A percentile compares a stretch with the other conserved stretches of the same genome.
Evolutionary conservation across 2,797 vertebrate species (phyloP).

Genomic region (Micropoecilia bifurca): DNA sequence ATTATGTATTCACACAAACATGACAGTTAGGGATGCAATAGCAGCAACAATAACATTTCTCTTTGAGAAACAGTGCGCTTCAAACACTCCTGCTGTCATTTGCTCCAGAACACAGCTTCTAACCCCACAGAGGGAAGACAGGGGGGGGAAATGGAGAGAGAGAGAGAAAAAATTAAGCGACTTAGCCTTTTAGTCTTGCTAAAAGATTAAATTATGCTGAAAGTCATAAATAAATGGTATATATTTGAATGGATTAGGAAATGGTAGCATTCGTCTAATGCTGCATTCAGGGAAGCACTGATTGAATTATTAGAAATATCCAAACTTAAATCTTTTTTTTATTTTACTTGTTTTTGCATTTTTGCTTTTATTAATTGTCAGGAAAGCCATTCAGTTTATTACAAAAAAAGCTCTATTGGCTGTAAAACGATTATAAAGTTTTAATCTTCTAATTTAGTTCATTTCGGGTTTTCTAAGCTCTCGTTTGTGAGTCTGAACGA

Average conservation of each 20-base stretch:
- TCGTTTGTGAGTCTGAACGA: constrained; percentile 23
- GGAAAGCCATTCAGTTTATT: constrained; percentile 52
- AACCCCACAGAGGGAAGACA: constrained; percentile 14
- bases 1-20: constrained; percentile 74
- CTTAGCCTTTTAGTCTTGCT: constrained; percentile 64
- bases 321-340: constrained; percentile 24
- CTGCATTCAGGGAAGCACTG: constrained; percentile 34
- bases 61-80: constrained; percentile 64
- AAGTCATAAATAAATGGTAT: constrained; percentile 69
- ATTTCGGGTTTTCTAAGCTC: constrained; percentile 18
- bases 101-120: constrained; percentile 54
- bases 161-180: constrained; percentile 72
- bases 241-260: constrained; percentile 72
- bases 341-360: too few relatives aligned
- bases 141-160: constrained; percentile 38
- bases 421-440: constrained; percentile 26
- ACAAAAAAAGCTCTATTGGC: constrained; percentile 23
- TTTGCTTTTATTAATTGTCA: constrained; percentile 8
- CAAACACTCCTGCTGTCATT: constrained; percentile 68
- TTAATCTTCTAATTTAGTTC: constrained; percentile 24
- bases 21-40: constrained; percentile 58
- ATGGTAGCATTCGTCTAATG: constrained; percentile 56
- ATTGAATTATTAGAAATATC: constrained; percentile 55
- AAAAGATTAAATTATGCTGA: constrained; percentile 70
- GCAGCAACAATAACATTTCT: constrained; percentile 59